phyloP scores from a whole-genome alignment of 2,888 invertebrate species.

The Sarcophaga subvicina region DNA sequence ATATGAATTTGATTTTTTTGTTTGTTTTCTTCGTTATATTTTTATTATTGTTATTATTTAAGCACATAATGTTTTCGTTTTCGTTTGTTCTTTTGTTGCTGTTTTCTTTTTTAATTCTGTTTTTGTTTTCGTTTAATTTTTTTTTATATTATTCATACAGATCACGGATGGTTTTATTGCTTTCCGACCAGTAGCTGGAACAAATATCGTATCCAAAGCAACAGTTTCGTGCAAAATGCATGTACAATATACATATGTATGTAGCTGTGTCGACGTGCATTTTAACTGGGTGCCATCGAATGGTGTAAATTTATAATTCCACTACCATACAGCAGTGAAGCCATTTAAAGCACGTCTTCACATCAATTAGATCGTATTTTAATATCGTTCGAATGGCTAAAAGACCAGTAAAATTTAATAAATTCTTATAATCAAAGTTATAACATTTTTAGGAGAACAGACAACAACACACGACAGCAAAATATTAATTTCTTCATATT shows the following conservation, averaged over 20 bases:
- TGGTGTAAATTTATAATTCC: slow-evolving; percentile 10
- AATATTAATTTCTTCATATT: too few relatives aligned
- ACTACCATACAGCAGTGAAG: not conserved
- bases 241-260: not conserved
- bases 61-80: not conserved
- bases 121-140: too few relatives aligned
- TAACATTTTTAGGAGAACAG: not conserved
- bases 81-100: too few relatives aligned
- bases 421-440: not conserved
- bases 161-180: slow-evolving; percentile 52
- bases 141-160: slow-evolving; percentile 37
- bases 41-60: slow-evolving; percentile 4
- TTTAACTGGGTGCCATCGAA: not conserved
- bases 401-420: not conserved
- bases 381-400: not conserved
- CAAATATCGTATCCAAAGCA: slow-evolving; percentile 8
- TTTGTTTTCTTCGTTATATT: not conserved
- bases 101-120: too few relatives aligned
- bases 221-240: not conserved
- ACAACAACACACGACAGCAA: too few relatives aligned
- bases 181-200: slow-evolving; percentile 24
- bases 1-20: too few relatives aligned
- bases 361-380: slow-evolving; percentile 6
- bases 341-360: slow-evolving; percentile 15
- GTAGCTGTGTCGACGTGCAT: not conserved